A percentile compares a stretch with the other conserved stretches of the same genome.
These are phyloP conservation scores for Dascyllus trimaculatus DNA, from an alignment of 2,113 vertebrate species.

Conservation along the genomic window DNA sequence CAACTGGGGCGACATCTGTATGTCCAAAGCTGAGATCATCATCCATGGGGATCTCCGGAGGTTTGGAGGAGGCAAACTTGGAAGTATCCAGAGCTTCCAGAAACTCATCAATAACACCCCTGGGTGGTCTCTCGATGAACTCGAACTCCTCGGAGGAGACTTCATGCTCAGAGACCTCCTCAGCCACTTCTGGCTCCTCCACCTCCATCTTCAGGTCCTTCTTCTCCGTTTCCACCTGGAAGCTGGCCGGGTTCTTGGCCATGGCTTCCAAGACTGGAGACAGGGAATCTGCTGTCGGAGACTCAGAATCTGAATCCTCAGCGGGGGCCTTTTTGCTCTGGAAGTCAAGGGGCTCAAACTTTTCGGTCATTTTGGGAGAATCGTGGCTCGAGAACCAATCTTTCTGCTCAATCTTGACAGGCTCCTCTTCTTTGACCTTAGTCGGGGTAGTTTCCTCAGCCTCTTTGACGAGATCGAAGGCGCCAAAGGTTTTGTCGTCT, in stretches of 20 bases:
- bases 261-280: slow-evolving; percentile 85
- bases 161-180: slow-evolving; percentile 84
- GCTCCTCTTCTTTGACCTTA: slow-evolving; percentile 73
- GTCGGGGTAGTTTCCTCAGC: slow-evolving; percentile 82
- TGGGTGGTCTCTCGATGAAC: slow-evolving; percentile 84
- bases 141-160: slow-evolving; percentile 87
- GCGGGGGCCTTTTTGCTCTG: slow-evolving; percentile 58
- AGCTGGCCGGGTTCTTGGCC: slow-evolving; percentile 81
- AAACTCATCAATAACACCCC: slow-evolving; percentile 84
- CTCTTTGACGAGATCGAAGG: slow-evolving; percentile 94
- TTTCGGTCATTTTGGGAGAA: slow-evolving; percentile 64
- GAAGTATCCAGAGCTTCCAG: slow-evolving; percentile 83
- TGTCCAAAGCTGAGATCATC: slow-evolving; percentile 73
- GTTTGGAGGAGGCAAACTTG: slow-evolving; percentile 75
- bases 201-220: slow-evolving; percentile 56
- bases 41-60: slow-evolving; percentile 74
- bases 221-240: slow-evolving; percentile 79
- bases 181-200: slow-evolving; percentile 76
- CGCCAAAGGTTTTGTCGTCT: slow-evolving; percentile 88
- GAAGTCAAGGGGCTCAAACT: slow-evolving; percentile 78
- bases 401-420: slow-evolving; percentile 71
- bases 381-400: slow-evolving; percentile 79
- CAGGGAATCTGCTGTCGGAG: slow-evolving; percentile 83
- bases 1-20: slow-evolving; percentile 37
- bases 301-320: slow-evolving; percentile 84